phyloP scores from a whole-genome alignment of 2,797 vertebrate species.

The Tarsius wallacei region DNA sequence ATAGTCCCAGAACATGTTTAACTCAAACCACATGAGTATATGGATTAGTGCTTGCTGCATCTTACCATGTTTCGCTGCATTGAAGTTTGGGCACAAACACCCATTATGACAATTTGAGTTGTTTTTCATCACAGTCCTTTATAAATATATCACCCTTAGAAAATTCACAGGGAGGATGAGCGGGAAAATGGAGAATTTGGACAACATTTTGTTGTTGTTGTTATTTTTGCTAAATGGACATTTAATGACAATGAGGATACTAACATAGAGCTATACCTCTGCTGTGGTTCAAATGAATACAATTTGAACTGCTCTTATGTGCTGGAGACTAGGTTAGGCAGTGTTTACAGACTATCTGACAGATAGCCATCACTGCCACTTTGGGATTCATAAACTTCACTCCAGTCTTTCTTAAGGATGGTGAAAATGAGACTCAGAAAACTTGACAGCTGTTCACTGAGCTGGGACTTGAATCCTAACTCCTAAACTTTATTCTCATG shows the following conservation, averaged over 20 bases:
- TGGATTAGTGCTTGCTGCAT: neutral
- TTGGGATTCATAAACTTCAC: neutral
- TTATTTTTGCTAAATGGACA: neutral
- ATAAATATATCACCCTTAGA: neutral
- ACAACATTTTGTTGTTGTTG: neutral
- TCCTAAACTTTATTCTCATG: neutral
- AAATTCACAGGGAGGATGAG: neutral
- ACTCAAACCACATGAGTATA: neutral
- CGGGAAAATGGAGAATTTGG: neutral
- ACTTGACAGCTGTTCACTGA: neutral
- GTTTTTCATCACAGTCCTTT: neutral
- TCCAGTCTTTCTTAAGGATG: neutral
- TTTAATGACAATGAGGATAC: constrained; percentile 16
- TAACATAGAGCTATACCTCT: neutral
- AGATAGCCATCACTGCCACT: neutral
- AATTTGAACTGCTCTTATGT: neutral
- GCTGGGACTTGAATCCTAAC: neutral
- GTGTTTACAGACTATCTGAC: neutral
- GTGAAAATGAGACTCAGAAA: neutral
- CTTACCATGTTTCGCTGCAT: neutral
- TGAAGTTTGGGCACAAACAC: neutral
- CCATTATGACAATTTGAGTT: neutral
- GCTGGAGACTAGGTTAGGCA: neutral
- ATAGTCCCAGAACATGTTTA: neutral
- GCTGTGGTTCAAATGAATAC: neutral